Percentiles rank a stretch among this genome's conserved stretches.
Evolutionary conservation across 2,797 vertebrate genomes (phyloP).

Genomic region (Malurus leucopterus): DNA sequence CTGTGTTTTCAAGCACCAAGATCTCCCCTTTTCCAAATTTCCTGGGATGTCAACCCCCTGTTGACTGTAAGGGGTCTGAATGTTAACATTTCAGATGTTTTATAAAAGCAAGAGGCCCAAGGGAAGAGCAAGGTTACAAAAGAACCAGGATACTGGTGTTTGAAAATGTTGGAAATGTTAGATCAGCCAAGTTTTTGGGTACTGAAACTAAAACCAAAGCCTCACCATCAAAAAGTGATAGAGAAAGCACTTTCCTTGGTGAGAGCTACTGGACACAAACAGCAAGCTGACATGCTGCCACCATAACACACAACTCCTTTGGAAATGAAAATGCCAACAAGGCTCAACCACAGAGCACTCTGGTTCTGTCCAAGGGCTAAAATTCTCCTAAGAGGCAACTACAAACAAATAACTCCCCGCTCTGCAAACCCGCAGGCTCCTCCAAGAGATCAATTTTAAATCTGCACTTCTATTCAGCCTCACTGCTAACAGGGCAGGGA

Average conservation of each 20-base stretch:
- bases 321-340: accelerated
- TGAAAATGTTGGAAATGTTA: not conserved
- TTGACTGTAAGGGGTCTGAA: not conserved
- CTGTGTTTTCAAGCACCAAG: not conserved
- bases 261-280: not conserved
- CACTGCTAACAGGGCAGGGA: not conserved
- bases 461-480: not conserved
- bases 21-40: not conserved
- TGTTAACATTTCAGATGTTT: not conserved
- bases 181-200: not conserved
- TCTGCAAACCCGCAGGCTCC: not conserved
- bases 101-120: not conserved
- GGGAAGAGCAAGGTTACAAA: not conserved
- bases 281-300: not conserved
- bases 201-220: not conserved
- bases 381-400: not conserved
- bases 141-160: not conserved
- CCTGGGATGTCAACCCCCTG: not conserved
- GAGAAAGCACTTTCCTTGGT: accelerated
- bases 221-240: not conserved
- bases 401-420: not conserved
- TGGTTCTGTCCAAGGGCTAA: not conserved
- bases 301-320: not conserved
- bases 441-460: not conserved
- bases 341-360: not conserved